Conservation (phyloP, 2,797 vertebrate genomes). For the Hyperoplus lanceolatus region DNA sequence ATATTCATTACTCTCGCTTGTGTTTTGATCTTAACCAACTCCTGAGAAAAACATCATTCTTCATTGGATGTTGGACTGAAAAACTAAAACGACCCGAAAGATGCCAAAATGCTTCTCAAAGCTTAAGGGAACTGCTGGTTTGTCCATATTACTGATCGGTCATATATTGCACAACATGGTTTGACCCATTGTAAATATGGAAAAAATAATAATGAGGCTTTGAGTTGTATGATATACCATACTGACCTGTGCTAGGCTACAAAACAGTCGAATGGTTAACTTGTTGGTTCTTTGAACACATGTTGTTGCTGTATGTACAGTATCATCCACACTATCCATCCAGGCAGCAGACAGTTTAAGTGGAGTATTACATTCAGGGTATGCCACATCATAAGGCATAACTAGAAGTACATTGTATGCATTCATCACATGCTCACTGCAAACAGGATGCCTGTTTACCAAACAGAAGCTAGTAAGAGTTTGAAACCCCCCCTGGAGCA, state of each 20-base stretch:
- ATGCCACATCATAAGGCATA: slow-evolving; percentile 26
- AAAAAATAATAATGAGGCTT: not conserved
- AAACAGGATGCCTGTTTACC: slow-evolving; percentile 61
- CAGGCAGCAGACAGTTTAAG: slow-evolving; percentile 3
- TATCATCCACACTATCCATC: not conserved
- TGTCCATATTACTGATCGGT: not conserved
- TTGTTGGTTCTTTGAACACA: not conserved
- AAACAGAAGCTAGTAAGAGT: slow-evolving; percentile 72
- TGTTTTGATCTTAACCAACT: not conserved
- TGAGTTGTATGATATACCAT: not conserved
- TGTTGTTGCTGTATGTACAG: not conserved
- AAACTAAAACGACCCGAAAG: not conserved
- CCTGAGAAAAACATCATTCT: not conserved
- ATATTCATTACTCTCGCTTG: not conserved
- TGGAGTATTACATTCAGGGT: slow-evolving; percentile 4
- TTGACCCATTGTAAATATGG: not conserved
- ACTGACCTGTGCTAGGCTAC: not conserved
- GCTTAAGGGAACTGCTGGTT: not conserved
- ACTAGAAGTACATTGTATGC: slow-evolving; percentile 39
- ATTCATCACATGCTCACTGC: slow-evolving; percentile 36
- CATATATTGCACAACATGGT: not conserved
- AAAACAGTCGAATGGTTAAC: not conserved
- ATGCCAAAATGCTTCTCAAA: not conserved
- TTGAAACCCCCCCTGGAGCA: slow-evolving; percentile 51
- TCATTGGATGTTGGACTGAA: not conserved